Evolutionary conservation across 2,113 vertebrate genomes (phyloP), one percentile per base, ranked within the genome.

Genomic region (Semicossyphus pulcher): DNA sequence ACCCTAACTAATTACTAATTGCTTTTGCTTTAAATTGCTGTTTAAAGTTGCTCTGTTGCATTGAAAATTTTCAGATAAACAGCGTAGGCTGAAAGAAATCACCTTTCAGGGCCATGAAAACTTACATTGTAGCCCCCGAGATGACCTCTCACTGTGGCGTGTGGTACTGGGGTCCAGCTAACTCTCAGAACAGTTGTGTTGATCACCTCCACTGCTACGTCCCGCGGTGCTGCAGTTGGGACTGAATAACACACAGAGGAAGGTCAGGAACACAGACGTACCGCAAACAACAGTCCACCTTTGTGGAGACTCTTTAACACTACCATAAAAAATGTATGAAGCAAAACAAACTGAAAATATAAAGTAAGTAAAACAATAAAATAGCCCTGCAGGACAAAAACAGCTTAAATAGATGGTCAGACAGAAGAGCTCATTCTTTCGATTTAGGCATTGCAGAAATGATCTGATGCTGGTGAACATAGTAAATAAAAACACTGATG

Each of bases 121-220:
- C 90, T 92, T 85, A 99, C 98, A 92, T 93, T 93, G 83, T 99
- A 97, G 60, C 98, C 98, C 75, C 84, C 92, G 6, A 98, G 94
- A 75, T 94, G 96, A 23, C 98, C 98, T 48, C 94, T 94, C 39
- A 99, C 92, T 76, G 94, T 93, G 79, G 94, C 94, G 78, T 94
- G 93, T 5, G 95, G 93, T 71, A 96, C 92, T 5, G 90, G 88
- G 5, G 92, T 93, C 98, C 98, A 99, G 85, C 90, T 95, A 59
- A 97, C 96, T 88, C 91, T 92, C 34, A 95, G 85, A 68, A 96
- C 63, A 0, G 95, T 96, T 71, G 93, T 94, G 92, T 98, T 98
- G 78, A 97, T 42, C 57, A 96, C 71, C 15, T 95, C 94, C 86
- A 97, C 96, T 0, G 92, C 87, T 2, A 97, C 88, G 0, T 95